Evolutionary conservation across 2,797 vertebrate genomes (phyloP).

Genomic region (Xyrichtys novacula): DNA sequence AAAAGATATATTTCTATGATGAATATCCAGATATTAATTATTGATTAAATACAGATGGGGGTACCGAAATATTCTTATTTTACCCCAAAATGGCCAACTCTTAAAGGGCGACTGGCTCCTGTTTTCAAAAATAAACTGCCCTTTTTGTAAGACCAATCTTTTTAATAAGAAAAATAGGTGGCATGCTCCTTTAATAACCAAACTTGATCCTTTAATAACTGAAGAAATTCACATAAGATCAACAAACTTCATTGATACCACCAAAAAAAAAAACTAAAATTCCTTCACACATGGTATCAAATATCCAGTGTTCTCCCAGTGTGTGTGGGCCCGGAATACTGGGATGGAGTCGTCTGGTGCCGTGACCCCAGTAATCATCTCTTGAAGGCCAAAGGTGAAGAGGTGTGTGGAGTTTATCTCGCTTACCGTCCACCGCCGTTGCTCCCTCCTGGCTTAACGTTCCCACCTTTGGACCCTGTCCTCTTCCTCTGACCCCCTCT

Average conservation of each 20-base stretch:
- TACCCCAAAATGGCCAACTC: no score
- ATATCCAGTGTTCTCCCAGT: not conserved
- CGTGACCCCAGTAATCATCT: slow-evolving; percentile 40
- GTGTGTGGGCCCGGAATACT: not conserved
- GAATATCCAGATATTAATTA: not conserved
- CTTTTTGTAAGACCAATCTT: not conserved
- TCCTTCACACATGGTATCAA: not conserved
- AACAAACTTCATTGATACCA: not conserved
- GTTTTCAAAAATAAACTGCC: not conserved
- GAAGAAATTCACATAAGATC: not conserved
- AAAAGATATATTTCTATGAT: no score
- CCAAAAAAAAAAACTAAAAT: not conserved
- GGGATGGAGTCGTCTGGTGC: slow-evolving; percentile 31
- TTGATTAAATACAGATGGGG: no score
- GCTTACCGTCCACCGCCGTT: slow-evolving; percentile 45
- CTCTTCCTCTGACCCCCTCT: slow-evolving; percentile 61
- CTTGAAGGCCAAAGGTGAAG: slow-evolving; percentile 51
- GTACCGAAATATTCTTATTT: not conserved
- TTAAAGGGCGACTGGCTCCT: not conserved
- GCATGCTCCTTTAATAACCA: not conserved
- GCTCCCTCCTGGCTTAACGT: slow-evolving; percentile 49
- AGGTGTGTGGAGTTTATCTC: slow-evolving; percentile 66
- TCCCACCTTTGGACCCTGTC: slow-evolving; percentile 65
- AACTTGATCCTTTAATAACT: not conserved
- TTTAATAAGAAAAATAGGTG: not conserved